Evolutionary conservation across 1,140 invertebrate genomes (phyloP), one percentile per base, ranked within the genome.

Genomic region (Chelonus insularis): DNA sequence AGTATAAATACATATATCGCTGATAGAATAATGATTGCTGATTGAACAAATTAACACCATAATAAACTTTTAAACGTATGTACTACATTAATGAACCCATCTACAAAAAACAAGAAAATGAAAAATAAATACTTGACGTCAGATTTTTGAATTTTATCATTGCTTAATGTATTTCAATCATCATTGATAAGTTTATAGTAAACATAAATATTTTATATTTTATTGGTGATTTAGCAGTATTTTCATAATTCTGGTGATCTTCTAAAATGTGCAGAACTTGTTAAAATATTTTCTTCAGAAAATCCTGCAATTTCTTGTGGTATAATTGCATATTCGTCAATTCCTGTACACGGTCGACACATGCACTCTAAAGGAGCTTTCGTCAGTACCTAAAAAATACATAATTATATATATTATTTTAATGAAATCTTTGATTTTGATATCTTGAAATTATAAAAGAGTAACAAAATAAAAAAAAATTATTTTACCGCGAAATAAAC

Each of bases 361-460:
- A 96, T 96, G 72, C 94, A 96, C 74, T 95, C 92, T 36, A 95
- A 76, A 0, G 94, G 94, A 11, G 94, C 94, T 77, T 95, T 93
- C 9, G 94, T 96, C 12, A 89, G 86, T 1, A 96, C 88, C 91
- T 94, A 34, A 2, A 54, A 48, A 4, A 32, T 3, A 29, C 14
- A n/a, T 21, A 12, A 12, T 9, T 9, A 58, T 58, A 25, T 12
- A 23, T 48, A 12, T 8, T 4, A 18, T 29, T 21, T 39, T 12
- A 47, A n/a, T n/a, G n/a, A n/a, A n/a, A n/a, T n/a, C n/a, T n/a
- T n/a, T n/a, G n/a, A n/a, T n/a, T n/a, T n/a, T n/a, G n/a, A n/a
- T n/a, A n/a, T n/a, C n/a, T n/a, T n/a, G n/a, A n/a, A n/a, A n/a
- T n/a, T n/a, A n/a, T n/a, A n/a, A n/a, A n/a, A n/a, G n/a, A n/a